Conservation (phyloP, 2,888 invertebrate species). For the Pomacea canaliculata region DNA sequence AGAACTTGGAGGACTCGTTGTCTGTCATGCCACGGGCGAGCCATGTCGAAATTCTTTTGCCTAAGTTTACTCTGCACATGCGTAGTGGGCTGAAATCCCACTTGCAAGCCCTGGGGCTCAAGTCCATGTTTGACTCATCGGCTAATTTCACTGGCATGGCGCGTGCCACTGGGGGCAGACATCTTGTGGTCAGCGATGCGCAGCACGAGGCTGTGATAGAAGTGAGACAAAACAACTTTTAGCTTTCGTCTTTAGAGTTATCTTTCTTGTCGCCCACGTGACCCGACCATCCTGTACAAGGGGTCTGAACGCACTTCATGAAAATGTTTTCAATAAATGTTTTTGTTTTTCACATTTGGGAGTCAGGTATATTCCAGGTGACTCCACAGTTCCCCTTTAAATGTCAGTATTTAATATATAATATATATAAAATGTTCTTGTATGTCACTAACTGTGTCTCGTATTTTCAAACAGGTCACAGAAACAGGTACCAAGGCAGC, state of each 20-base stretch:
- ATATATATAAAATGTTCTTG: too few relatives aligned
- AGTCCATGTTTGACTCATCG: background rate
- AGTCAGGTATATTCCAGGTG: background rate
- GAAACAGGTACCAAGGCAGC: conserved; percentile 15
- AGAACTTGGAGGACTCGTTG: background rate
- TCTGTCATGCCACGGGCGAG: background rate
- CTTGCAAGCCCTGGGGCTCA: background rate
- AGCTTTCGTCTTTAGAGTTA: background rate
- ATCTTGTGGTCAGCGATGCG: background rate
- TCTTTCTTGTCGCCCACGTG: too few relatives aligned
- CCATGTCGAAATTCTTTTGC: background rate
- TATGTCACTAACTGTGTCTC: too few relatives aligned
- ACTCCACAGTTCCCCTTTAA: background rate
- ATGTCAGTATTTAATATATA: too few relatives aligned
- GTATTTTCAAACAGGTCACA: background rate
- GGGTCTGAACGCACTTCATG: background rate
- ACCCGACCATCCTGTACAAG: too few relatives aligned
- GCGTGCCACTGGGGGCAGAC: background rate
- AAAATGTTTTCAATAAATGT: too few relatives aligned
- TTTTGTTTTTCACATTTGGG: background rate
- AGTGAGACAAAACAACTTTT: background rate
- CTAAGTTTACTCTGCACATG: background rate
- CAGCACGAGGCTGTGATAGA: conserved; percentile 14
- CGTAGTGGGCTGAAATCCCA: background rate
- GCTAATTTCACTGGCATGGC: background rate